Evolutionary conservation across 2,888 invertebrate genomes (phyloP), one percentile per base, ranked within the genome.

Genomic region (Tanypteryx hageni): DNA sequence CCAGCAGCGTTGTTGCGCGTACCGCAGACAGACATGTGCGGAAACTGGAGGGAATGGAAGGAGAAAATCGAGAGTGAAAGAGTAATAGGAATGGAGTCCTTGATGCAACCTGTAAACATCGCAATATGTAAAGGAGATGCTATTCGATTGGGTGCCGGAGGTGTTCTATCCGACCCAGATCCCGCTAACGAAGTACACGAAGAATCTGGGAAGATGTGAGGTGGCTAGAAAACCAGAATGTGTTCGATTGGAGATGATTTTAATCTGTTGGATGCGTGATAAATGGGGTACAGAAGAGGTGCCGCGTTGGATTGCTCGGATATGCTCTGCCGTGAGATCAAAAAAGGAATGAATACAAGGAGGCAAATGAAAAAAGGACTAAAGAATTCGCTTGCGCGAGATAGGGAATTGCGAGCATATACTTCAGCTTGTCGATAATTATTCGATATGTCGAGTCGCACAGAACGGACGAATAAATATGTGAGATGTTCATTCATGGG

Each of bases 101-200:
- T 68, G n/a, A 68, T 9, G 68, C 9, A 68, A 68, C 10, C 68
- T n/a, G 68, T 4, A 68, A 68, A 68, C 11, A 68, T 22, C 16
- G 68, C 0, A n/a, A 0, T 9, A 18, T 68, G 68, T n/a, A 68
- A 68, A n/a, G n/a, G 22, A 22, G 68, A n/a, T 68, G 31, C 58
- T 59, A n/a, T n/a, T n/a, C 83, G 83, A 57, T 57, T 83, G 83
- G n/a, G 11, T n/a, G 11, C n/a, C 18, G 14, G 44, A 57, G 83
- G 83, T 83, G 83, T 31, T 44, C 83, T 83, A 83, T 83, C 83
- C 44, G 83, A 57, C 83, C 83, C 83, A 83, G 57, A 83, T 83
- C 83, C 44, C 83, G 83, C 18, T 83, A 83, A 83, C 83, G 83
- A 83, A 82, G 82, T 31, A 16, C 56, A 82, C 18, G 11, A 57